Conservation (phyloP, 2,113 vertebrate genomes). For the Procapra przewalskii region DNA sequence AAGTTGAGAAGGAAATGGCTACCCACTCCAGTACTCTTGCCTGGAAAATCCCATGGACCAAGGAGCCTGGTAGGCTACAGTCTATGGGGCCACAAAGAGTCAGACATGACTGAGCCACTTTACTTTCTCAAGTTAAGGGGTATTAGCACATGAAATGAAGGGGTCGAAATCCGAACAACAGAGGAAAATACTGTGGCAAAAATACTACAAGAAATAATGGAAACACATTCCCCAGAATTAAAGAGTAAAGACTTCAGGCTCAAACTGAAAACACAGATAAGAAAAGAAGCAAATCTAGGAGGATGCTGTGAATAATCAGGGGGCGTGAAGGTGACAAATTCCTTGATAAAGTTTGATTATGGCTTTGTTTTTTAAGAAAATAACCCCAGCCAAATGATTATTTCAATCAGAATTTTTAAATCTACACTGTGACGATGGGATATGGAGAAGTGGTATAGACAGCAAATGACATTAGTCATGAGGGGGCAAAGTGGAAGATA, state of each 20-base stretch:
- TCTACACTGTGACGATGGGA: not conserved
- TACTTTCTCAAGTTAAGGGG: not conserved
- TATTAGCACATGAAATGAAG: not conserved
- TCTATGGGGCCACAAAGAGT: not conserved
- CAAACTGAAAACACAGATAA: not conserved
- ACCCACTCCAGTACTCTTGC: not conserved
- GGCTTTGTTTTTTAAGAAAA: not conserved
- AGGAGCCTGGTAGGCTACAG: not conserved
- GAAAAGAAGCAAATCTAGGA: not conserved
- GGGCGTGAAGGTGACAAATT: not conserved
- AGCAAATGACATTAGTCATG: not conserved
- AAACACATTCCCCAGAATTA: not conserved
- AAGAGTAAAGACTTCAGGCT: not conserved
- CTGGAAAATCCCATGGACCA: not conserved
- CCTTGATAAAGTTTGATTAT: not conserved
- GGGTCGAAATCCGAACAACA: not conserved
- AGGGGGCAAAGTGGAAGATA: not conserved
- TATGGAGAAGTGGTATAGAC: not conserved
- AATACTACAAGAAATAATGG: not conserved
- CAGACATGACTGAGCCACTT: not conserved
- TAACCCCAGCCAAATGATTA: not conserved
- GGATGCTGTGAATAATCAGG: not conserved
- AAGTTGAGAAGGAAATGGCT: not conserved
- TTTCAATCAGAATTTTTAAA: not conserved
- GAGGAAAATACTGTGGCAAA: not conserved